A percentile compares a stretch with the other conserved stretches of the same genome.
Conservation (phyloP, 1,140 invertebrate genomes). For the Hylaeus volcanicus region DNA sequence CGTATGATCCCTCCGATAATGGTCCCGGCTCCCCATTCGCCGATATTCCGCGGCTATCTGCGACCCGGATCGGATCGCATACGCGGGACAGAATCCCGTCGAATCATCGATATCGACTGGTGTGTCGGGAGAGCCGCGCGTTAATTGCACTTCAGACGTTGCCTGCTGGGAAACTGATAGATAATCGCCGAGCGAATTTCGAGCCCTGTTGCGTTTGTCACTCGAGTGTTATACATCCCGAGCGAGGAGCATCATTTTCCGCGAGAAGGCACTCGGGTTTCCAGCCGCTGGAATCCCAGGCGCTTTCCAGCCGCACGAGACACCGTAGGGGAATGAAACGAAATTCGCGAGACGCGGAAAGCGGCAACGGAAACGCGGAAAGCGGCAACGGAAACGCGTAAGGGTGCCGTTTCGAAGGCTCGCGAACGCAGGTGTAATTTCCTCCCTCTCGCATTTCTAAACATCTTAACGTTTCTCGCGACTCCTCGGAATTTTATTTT, state of each 20-base stretch:
- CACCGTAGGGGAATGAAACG: not conserved
- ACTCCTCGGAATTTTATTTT: too few relatives aligned
- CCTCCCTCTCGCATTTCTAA: too few relatives aligned
- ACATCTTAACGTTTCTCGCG: too few relatives aligned
- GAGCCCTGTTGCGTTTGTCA: not conserved
- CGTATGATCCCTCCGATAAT: conserved; percentile 58
- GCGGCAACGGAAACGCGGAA: too few relatives aligned
- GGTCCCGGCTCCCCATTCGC: conserved; percentile 2
- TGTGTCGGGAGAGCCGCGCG: conserved; percentile 15
- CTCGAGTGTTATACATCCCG: not conserved
- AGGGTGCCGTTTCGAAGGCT: too few relatives aligned
- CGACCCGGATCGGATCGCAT: conserved; percentile 42
- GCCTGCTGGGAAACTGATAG: not conserved
- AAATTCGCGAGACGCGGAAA: not conserved
- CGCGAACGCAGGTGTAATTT: too few relatives aligned
- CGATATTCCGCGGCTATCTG: conserved; percentile 34
- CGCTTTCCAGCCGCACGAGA: too few relatives aligned
- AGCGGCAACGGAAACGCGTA: too few relatives aligned
- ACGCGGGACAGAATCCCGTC: conserved; percentile 1
- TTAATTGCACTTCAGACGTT: conserved; percentile 40
- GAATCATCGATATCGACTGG: conserved; percentile 34
- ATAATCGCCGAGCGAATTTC: conserved; percentile 12
- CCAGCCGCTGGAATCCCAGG: not conserved
- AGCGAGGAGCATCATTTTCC: not conserved
- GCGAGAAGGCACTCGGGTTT: not conserved